Evolutionary conservation across 2,797 vertebrate genomes (phyloP), one percentile per base, ranked within the genome.

Genomic region (Percopsis omiscomaycus): DNA sequence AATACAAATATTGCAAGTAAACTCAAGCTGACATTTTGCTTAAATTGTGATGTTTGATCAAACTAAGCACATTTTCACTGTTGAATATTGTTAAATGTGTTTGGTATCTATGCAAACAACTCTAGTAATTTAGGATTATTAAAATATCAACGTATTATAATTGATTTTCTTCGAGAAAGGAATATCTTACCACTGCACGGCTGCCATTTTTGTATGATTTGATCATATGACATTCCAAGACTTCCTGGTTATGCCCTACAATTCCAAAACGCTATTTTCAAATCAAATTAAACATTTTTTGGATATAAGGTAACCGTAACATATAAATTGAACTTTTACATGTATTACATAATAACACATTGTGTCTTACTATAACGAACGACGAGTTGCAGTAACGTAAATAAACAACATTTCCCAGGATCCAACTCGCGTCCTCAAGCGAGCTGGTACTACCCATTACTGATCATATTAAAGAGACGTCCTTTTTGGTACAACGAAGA

Each of bases 171-270:
- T 37, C 22, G 28, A 70, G 62, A 67, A 74, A 83, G 74, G 0
- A 69, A 63, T 51, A 75, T 80, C 91, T 90, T 81, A 93, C 92
- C 92, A 93, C 84, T 91, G 89, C 59, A 92, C 87, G 22, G 89
- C 84, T 75, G 92, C 90, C 92, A 93, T 93, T 73, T 90, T 88
- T 81, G 55, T 5, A 54, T 15, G 3, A 10, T 69, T 12, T 58
- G 27, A 32, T 93, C 92, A 93, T 79, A 63, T 93, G 92, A 91
- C 84, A 48, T 30, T 3, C 14, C 3, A 13, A n/a, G 8, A 80
- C 83, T 89, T 91, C 87, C 86, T 77, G 76, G 71, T 78, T 78
- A 44, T 8, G 47, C 1, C 4, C 2, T 37, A 53, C 44, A 53
- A 46, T 1, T 12, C 1, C 0, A 59, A 77, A 67, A 4, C 2